These are phyloP conservation scores for Telmatochromis sp. DNA, from an alignment of 2,113 vertebrate species.

Conservation along the genomic window DNA sequence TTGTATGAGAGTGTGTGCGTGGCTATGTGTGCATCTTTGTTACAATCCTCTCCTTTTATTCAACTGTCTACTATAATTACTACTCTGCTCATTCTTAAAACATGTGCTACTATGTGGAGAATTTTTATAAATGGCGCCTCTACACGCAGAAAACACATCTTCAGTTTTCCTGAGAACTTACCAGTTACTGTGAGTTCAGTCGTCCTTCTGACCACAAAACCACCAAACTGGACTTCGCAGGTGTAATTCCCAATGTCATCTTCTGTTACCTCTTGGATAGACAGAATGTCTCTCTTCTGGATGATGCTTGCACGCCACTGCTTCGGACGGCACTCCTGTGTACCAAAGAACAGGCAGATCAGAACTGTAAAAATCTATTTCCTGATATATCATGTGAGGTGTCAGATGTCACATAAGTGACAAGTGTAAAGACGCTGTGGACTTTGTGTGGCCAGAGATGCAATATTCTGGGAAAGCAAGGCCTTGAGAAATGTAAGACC, in stretches of 20 bases:
- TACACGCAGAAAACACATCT: neutral
- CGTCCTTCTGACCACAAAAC: constrained; percentile 89
- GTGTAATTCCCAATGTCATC: constrained; percentile 98
- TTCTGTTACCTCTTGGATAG: constrained; percentile 90
- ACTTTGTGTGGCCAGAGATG: neutral
- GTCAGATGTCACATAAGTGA: neutral
- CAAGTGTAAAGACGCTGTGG: neutral
- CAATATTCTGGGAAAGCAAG: neutral
- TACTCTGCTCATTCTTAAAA: neutral
- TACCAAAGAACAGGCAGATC: neutral
- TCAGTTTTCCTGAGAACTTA: constrained; percentile 50
- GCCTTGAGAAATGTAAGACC: neutral
- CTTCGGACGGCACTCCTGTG: constrained; percentile 73
- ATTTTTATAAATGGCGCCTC: neutral
- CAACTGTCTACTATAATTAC: neutral
- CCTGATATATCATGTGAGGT: neutral
- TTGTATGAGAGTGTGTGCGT: neutral
- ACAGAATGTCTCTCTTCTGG: constrained; percentile 82
- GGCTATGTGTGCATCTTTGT: neutral
- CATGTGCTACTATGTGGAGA: neutral
- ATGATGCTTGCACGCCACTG: constrained; percentile 84
- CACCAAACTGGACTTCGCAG: constrained; percentile 89
- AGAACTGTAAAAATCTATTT: neutral
- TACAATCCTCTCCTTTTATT: neutral
- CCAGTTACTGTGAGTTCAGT: constrained; percentile 91